Evolutionary conservation across 2,113 vertebrate genomes (phyloP).

Genomic region (Ptilonorhynchus violaceus): DNA sequence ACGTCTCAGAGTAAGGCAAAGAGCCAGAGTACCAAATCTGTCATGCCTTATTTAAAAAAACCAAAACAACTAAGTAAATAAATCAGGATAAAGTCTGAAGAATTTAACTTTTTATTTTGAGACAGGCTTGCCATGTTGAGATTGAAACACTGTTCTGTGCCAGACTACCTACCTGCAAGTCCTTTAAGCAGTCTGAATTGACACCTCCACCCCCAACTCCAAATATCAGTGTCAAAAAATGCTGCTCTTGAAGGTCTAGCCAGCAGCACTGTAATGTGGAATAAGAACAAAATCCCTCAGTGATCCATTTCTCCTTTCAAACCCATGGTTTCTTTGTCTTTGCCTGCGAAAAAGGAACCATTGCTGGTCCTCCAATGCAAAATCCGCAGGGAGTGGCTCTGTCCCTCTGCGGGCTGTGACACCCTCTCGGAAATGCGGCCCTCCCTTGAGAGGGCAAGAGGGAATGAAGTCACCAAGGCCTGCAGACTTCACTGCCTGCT

Average conservation of each 20-base stretch:
- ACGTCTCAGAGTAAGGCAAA: background rate
- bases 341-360: background rate
- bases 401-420: background rate
- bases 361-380: background rate
- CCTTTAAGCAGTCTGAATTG: background rate
- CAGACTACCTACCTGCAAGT: background rate
- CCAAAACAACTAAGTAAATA: background rate
- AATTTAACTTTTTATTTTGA: background rate
- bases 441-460: background rate
- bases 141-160: background rate
- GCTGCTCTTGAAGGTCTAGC: background rate
- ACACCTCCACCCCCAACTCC: background rate
- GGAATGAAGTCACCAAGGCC: background rate
- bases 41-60: background rate
- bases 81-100: background rate
- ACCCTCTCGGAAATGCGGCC: fast-evolving
- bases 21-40: background rate
- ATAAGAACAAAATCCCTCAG: fast-evolving
- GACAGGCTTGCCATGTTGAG: background rate
- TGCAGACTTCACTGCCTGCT: background rate
- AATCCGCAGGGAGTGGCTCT: fast-evolving
- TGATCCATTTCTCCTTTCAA: background rate
- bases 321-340: background rate
- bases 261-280: background rate
- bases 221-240: background rate